phyloP scores from a whole-genome alignment of 2,113 vertebrate genomes.

The Gobiocypris rarus region DNA sequence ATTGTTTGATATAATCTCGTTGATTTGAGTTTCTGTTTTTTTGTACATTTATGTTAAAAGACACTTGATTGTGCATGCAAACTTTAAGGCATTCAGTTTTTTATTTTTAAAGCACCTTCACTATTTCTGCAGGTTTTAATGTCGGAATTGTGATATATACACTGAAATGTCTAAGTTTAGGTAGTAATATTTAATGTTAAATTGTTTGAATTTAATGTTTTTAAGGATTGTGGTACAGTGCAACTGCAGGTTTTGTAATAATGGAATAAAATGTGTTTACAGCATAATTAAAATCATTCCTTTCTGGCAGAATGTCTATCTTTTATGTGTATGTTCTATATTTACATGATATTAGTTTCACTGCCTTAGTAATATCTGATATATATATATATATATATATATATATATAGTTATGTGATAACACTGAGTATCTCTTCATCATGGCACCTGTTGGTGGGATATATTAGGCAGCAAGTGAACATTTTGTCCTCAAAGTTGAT shows the following conservation, averaged over 20 bases:
- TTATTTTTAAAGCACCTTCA: conserved; percentile 7
- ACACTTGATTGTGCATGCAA: conserved; percentile 47
- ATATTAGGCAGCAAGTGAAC: no score
- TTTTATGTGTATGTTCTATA: background rate
- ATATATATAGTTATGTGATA: no score
- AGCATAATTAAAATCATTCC: conserved; percentile 66
- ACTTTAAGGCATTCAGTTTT: conserved; percentile 1
- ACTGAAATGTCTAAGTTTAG: conserved; percentile 30
- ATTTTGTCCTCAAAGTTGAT: no score
- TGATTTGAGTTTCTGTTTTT: background rate
- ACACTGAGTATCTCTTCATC: no score
- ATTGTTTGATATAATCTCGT: no score
- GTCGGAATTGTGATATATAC: conserved; percentile 36
- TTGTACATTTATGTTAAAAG: background rate
- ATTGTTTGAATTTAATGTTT: conserved; percentile 49
- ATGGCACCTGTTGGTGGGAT: no score
- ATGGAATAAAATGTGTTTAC: conserved; percentile 64
- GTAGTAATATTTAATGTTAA: conserved; percentile 43
- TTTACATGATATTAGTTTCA: background rate
- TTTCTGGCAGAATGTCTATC: conserved; percentile 40
- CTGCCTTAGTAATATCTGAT: background rate
- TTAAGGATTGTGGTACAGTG: conserved; percentile 40
- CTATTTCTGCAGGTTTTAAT: conserved; percentile 43
- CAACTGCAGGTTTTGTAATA: conserved; percentile 45
- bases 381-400: background rate